These are phyloP conservation scores for Carlito syrichta DNA, from an alignment of 2,113 vertebrate genomes.

Conservation along the genomic window DNA sequence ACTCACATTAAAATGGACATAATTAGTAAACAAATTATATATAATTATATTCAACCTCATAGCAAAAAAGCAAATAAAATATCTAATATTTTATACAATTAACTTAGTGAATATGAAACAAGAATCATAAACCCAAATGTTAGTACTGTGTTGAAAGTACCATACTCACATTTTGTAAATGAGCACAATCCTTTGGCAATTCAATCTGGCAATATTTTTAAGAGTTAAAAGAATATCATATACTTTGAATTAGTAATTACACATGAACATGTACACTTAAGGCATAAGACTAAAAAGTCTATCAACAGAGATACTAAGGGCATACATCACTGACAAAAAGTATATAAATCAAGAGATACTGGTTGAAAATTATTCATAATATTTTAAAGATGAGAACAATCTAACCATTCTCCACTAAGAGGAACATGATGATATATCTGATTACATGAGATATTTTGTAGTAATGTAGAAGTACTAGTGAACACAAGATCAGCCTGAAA, in stretches of 20 bases:
- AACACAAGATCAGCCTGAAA: background rate
- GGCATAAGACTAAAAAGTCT: background rate
- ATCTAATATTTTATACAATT: background rate
- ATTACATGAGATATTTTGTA: background rate
- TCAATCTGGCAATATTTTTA: background rate
- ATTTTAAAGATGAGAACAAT: background rate
- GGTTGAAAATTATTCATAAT: background rate
- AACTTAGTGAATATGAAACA: background rate
- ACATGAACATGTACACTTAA: background rate
- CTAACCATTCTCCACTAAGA: background rate
- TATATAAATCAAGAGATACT: background rate
- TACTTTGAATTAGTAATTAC: background rate
- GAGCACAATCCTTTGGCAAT: background rate
- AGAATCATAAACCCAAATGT: background rate
- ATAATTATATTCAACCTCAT: background rate
- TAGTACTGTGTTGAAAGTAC: background rate
- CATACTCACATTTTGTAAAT: background rate
- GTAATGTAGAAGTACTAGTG: background rate
- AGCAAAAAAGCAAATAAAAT: background rate
- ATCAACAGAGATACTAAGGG: background rate
- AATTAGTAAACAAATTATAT: background rate
- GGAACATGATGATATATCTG: background rate
- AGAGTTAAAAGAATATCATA: background rate
- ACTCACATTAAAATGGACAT: background rate
- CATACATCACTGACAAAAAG: background rate